Percentiles rank a stretch among this genome's conserved stretches.
phyloP scores from a whole-genome alignment of 2,113 vertebrate species.

The Empidonax alnorum region DNA sequence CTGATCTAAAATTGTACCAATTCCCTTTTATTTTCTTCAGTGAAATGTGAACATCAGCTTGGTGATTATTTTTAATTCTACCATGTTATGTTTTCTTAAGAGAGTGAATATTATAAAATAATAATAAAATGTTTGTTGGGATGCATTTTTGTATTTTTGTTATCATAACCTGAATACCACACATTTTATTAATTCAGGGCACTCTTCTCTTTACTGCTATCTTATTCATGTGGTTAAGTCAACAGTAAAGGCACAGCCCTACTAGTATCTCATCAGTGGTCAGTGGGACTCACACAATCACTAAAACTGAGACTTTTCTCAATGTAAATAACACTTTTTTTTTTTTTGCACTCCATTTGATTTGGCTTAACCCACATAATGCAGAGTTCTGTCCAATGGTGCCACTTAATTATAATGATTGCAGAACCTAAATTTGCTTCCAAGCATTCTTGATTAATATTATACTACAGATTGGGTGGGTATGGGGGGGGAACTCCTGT shows the following conservation, averaged over 20 bases:
- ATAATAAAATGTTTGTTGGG: not conserved
- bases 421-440: constrained; percentile 42
- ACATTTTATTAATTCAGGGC: not conserved
- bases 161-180: not conserved
- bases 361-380: constrained; percentile 4
- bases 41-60: not conserved
- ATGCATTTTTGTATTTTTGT: not conserved
- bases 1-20: not conserved
- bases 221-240: not conserved
- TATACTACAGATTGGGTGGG: not conserved
- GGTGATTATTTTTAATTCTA: not conserved
- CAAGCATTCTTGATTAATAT: constrained; percentile 55
- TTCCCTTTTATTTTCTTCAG: not conserved
- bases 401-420: constrained; percentile 20
- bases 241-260: not conserved
- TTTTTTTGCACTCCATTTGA: not conserved
- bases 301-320: not conserved
- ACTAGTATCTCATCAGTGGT: not conserved
- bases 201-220: not conserved
- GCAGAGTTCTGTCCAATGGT: constrained; percentile 21
- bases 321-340: not conserved
- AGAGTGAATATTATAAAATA: not conserved
- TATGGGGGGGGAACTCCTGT: not conserved
- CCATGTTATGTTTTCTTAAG: not conserved
- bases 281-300: not conserved